These are phyloP conservation scores for Corynorhinus townsendii DNA, from an alignment of 2,113 vertebrate genomes.

Conservation along the genomic window DNA sequence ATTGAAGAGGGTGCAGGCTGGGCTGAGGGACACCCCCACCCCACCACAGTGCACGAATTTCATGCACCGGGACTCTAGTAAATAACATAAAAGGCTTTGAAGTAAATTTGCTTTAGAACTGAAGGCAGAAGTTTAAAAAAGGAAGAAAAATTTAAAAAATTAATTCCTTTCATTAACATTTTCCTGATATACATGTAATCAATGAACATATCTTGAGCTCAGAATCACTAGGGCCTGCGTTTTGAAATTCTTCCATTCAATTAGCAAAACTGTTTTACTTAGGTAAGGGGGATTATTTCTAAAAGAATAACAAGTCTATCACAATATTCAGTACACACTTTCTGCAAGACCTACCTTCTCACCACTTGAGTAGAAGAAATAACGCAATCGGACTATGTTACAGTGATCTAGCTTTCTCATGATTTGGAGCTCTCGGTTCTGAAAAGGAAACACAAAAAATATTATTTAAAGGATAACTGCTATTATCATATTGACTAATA, in stretches of 20 bases:
- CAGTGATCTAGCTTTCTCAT: slow-evolving; percentile 99
- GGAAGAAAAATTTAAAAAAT: slow-evolving; percentile 1
- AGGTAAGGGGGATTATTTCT: neutral
- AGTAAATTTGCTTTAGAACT: neutral
- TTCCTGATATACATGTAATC: neutral
- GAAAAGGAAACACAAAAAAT: slow-evolving; percentile 69
- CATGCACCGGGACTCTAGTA: neutral
- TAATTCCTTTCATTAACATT: neutral
- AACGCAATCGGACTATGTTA: slow-evolving; percentile 99
- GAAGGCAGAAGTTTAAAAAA: neutral
- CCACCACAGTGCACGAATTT: too few species aligned
- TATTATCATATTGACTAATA: slow-evolving; percentile 18
- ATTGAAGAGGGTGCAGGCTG: too few species aligned
- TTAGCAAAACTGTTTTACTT: neutral
- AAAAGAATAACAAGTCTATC: neutral
- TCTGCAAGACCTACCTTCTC: slow-evolving; percentile 90
- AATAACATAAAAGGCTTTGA: neutral
- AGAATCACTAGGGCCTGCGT: neutral
- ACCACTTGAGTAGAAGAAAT: slow-evolving; percentile 99
- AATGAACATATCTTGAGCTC: neutral
- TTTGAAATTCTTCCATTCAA: slow-evolving; percentile 5
- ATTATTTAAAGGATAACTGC: slow-evolving; percentile 6
- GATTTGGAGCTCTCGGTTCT: slow-evolving; percentile 99
- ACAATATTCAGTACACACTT: neutral
- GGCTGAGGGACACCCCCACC: too few species aligned